Evolutionary conservation across 1,140 invertebrate genomes (phyloP), one percentile per base, ranked within the genome.

Genomic region (Pogonognathellus flavescens): DNA sequence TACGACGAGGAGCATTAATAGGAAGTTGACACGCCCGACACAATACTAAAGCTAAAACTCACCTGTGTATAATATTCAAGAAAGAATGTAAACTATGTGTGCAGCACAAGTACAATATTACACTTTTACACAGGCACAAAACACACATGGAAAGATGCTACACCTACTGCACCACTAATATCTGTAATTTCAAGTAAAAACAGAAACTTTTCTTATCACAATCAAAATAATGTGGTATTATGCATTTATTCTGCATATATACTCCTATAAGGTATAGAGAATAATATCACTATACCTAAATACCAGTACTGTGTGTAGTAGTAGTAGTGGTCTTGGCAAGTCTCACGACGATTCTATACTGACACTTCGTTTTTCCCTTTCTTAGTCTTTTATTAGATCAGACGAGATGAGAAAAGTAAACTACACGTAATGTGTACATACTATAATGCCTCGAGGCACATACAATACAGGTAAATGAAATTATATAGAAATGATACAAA

Each of bases 21-120:
- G 85, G 85, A 86, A 86, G 85, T 86, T 50, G 85, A 86, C 85
- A 86, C 85, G 83, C 85, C 85, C 85, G 70, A 76, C 53, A 49
- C 70, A 41, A 16, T 25, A 31, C 18, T 41, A 31, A 8, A 16
- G 41, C 25, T 76, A 76, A 76, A 76, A 50, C 70, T 50, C 41
- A 76, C 70, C 70, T 76, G 70, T 76, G 16, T 76, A 31, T 25
- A 66, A 20, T 31, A 8, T 20, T 22, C 13, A 66, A 0, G 7
- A 11, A 66, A 18, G n/a, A 18, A 60, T 60, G n/a, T 66, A 66
- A 66, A 22, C 60, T 41, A 41, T 41, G 31, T 41, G 31, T 41
- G 31, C 31, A 41, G n/a, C 31, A 41, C 31, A 3, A 41, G 6
- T 41, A 41, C 31, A 41, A 41, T 41, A n/a, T n/a, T n/a, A n/a